Conservation (phyloP, 2,113 vertebrate species). For the Lophotis ruficrista region DNA sequence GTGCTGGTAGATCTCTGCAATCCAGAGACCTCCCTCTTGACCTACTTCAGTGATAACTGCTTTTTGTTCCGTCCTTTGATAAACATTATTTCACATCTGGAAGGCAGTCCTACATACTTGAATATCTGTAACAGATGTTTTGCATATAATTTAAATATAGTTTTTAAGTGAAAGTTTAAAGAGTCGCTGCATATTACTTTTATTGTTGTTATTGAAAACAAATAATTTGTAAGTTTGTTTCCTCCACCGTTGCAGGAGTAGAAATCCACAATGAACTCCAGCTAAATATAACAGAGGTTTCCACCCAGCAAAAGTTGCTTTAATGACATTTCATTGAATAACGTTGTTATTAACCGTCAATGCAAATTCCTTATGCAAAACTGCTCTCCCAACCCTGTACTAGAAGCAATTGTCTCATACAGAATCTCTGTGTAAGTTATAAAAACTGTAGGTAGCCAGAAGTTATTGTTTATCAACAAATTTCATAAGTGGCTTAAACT, state of each 20-base stretch:
- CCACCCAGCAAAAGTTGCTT: neutral
- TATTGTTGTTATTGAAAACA: slow-evolving; percentile 1
- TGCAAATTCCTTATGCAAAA: neutral
- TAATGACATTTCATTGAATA: neutral
- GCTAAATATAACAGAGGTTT: neutral
- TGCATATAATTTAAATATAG: slow-evolving; percentile 39
- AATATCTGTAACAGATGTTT: slow-evolving; percentile 56
- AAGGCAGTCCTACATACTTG: slow-evolving; percentile 32
- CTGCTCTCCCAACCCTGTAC: neutral
- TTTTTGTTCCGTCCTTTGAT: slow-evolving; percentile 49
- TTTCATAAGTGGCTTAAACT: neutral
- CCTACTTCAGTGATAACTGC: slow-evolving; percentile 36
- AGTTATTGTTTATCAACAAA: neutral
- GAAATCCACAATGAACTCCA: neutral
- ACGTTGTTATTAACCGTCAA: neutral
- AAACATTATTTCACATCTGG: slow-evolving; percentile 66
- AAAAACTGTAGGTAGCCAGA: neutral
- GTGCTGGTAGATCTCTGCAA: neutral
- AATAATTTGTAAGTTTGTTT: neutral
- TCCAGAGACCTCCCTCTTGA: slow-evolving; percentile 37
- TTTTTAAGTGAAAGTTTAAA: slow-evolving; percentile 59
- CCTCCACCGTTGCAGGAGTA: neutral
- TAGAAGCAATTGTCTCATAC: neutral
- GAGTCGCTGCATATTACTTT: slow-evolving; percentile 12
- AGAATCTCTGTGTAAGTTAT: neutral